Conservation (phyloP, 2,797 vertebrate species). For the Phalanger gymnotis region DNA sequence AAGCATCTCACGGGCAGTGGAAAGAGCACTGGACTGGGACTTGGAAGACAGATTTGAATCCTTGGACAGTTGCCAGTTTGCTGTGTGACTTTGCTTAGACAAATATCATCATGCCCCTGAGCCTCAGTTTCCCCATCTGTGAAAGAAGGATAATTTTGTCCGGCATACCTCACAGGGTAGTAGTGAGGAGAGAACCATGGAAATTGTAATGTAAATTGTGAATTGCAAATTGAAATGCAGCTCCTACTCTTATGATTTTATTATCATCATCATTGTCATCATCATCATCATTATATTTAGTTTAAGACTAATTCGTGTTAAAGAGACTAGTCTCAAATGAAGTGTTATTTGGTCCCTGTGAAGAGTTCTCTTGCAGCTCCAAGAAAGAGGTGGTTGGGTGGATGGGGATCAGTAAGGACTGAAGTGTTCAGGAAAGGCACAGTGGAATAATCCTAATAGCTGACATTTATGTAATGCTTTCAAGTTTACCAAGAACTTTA, state of each 20-base stretch:
- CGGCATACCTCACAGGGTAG: neutral
- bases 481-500: neutral
- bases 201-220: neutral
- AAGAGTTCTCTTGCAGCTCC: neutral
- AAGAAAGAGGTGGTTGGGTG: neutral
- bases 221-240: neutral
- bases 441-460: neutral
- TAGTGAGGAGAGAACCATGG: neutral
- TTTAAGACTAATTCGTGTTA: neutral
- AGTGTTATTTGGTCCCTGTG: neutral
- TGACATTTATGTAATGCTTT: neutral
- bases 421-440: neutral
- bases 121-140: neutral
- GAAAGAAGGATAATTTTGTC: neutral
- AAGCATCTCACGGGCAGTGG: neutral
- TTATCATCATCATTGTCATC: too few relatives aligned
- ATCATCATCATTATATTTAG: neutral
- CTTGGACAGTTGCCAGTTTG: neutral
- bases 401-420: neutral
- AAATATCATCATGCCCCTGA: neutral
- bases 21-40: neutral
- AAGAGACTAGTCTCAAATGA: neutral
- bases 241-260: too few relatives aligned
- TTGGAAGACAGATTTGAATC: neutral
- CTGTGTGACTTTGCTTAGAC: neutral